Evolutionary conservation across 92 coral and sea anemone species (phyloP), one percentile per base, ranked within the genome.

Genomic region (Epizoanthus ramosus): DNA sequence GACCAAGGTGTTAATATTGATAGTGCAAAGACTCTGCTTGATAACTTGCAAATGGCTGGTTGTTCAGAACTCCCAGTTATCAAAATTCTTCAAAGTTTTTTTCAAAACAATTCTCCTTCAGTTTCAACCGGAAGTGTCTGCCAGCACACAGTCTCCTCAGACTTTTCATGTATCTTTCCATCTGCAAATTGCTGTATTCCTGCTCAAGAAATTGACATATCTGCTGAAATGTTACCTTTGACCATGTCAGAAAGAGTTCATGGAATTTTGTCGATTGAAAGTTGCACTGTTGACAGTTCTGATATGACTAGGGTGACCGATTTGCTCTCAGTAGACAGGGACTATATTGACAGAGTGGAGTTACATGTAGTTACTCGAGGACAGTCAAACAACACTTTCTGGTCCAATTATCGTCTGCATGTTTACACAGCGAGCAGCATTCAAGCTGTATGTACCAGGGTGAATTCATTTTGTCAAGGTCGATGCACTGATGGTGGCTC

Each of bases 361-460:
- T n/a, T n/a, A n/a, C n/a, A n/a, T n/a, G 57, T 39, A 58, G 59
- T 33, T 47, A 81, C 85, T 9, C 85, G 57, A 24, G 85, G 85
- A 79, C 83, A 79, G 52, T 67, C 72, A 33, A 67, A 28, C 72
- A 67, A 67, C 16, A 28, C 72, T 47, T 9, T 67, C 43, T 67
- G 72, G 72, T 67, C 41, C 45, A 67, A 22, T 67, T 67, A 67
- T 47, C 47, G 72, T 24, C 72, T 25, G 16, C 13, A 67, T 67
- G 72, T 31, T 28, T 79, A 71, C 47, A 71, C 80, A 22, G 86
- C 86, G 57, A 83, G 86, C 65, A 83, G 71, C 45, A 57, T 72
- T 16, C 47, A 71, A 68, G 86, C 80, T 83, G 80, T 83, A 19
- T 72, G 86, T 47, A 83, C 80, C 41, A 83, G 80, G 41, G 50